Evolutionary conservation across 2,888 invertebrate genomes (phyloP).

Genomic region (Melieria omissa): DNA sequence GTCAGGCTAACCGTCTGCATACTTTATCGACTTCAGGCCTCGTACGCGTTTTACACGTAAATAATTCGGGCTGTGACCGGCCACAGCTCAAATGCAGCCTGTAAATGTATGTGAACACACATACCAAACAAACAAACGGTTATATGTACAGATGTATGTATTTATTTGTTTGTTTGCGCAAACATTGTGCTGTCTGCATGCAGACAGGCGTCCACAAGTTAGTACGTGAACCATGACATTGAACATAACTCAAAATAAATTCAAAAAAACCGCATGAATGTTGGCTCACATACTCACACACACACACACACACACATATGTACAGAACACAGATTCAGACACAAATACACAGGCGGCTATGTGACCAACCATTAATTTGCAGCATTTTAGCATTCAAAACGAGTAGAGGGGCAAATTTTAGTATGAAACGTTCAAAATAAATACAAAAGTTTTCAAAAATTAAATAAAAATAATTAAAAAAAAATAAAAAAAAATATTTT

Average conservation of each 20-base stretch:
- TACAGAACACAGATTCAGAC: background rate
- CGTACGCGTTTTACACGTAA: constrained; percentile 35
- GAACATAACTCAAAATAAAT: constrained; percentile 43
- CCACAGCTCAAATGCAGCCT: constrained; percentile 7
- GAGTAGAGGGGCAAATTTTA: too few relatives aligned
- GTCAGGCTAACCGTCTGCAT: constrained; percentile 23
- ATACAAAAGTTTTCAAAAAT: too few relatives aligned
- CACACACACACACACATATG: too few relatives aligned
- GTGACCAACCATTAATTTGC: background rate
- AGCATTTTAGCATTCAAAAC: background rate
- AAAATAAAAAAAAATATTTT: too few relatives aligned
- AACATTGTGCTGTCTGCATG: constrained; percentile 14
- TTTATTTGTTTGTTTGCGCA: constrained; percentile 14
- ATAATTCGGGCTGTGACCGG: constrained; percentile 40
- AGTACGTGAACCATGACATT: constrained; percentile 47
- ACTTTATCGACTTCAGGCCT: constrained; percentile 27
- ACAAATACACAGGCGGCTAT: too few relatives aligned
- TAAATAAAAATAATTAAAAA: too few relatives aligned
- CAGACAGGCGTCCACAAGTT: constrained; percentile 18
- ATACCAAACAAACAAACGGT: constrained; percentile 2
- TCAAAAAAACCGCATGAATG: background rate
- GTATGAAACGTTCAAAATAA: too few relatives aligned
- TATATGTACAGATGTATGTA: background rate
- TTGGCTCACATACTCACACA: too few relatives aligned
- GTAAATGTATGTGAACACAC: constrained; percentile 12